phyloP scores from a whole-genome alignment of 2,888 invertebrate genomes.

The Parasteatoda lunata region DNA sequence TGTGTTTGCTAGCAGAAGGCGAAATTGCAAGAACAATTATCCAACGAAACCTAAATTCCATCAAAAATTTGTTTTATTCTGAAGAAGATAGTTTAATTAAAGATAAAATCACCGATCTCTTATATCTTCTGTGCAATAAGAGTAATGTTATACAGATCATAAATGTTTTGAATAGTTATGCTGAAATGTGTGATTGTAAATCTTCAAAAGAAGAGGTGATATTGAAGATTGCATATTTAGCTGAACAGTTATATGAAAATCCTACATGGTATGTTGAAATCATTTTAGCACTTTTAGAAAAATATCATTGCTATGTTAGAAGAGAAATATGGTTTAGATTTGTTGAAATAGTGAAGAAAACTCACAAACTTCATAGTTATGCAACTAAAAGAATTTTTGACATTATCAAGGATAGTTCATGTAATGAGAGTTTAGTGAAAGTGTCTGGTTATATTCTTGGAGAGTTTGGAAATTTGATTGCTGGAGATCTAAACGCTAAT shows the following conservation, averaged over 20 bases:
- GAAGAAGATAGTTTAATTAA: slow-evolving; percentile 34
- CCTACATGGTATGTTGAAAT: slow-evolving; percentile 21
- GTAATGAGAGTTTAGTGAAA: slow-evolving; percentile 18
- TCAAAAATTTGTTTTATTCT: slow-evolving; percentile 9
- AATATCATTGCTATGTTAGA: slow-evolving; percentile 3
- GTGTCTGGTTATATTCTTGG: slow-evolving; percentile 52
- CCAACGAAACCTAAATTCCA: slow-evolving; percentile 4
- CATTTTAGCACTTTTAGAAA: slow-evolving; percentile 26
- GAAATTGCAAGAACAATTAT: neutral
- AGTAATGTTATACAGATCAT: slow-evolving; percentile 22
- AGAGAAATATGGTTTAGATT: slow-evolving; percentile 19
- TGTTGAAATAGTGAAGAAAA: slow-evolving; percentile 22
- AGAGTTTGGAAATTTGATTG: slow-evolving; percentile 50
- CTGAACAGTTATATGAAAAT: slow-evolving; percentile 21
- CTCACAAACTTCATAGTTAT: slow-evolving; percentile 13
- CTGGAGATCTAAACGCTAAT: slow-evolving; percentile 2
- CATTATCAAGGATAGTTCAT: neutral
- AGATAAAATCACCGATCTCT: slow-evolving; percentile 27
- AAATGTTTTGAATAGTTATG: slow-evolving; percentile 19
- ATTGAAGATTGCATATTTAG: slow-evolving; percentile 29
- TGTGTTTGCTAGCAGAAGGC: slow-evolving; percentile 9
- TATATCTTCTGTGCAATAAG: slow-evolving; percentile 26
- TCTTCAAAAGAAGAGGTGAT: slow-evolving; percentile 7
- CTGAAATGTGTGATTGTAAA: neutral
- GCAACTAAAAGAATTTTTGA: slow-evolving; percentile 18